Conservation (phyloP, 1,140 invertebrate genomes). For the Gyrodactylus bullatarudis region DNA sequence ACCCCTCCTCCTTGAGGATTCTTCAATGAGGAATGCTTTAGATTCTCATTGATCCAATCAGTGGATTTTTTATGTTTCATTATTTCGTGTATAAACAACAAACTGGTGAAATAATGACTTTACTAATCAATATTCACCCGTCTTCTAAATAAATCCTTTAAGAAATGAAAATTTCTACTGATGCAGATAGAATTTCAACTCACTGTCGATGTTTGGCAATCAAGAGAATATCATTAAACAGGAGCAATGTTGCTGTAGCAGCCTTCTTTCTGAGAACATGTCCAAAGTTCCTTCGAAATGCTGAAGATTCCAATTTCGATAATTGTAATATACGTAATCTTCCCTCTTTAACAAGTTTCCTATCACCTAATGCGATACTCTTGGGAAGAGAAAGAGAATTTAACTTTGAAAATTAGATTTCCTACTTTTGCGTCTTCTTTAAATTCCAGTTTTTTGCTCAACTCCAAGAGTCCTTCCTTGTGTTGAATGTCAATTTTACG, state of each 20-base stretch:
- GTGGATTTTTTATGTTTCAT: too few relatives aligned
- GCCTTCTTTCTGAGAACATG: background rate
- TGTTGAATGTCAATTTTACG: background rate
- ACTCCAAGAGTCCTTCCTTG: background rate
- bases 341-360: background rate
- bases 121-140: too few relatives aligned
- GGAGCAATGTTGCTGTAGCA: background rate
- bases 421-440: background rate
- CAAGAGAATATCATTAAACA: background rate
- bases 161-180: too few relatives aligned
- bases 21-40: too few relatives aligned
- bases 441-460: background rate
- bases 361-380: background rate
- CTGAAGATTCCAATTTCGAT: background rate
- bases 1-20: too few relatives aligned
- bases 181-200: too few relatives aligned
- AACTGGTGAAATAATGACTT: too few relatives aligned
- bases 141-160: background rate
- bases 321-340: background rate
- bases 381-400: background rate
- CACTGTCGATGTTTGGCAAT: background rate
- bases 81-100: too few relatives aligned
- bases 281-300: background rate
- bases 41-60: too few relatives aligned
- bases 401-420: too few relatives aligned